Evolutionary conservation across 2,888 invertebrate species (phyloP).

Genomic region (Allacma fusca): DNA sequence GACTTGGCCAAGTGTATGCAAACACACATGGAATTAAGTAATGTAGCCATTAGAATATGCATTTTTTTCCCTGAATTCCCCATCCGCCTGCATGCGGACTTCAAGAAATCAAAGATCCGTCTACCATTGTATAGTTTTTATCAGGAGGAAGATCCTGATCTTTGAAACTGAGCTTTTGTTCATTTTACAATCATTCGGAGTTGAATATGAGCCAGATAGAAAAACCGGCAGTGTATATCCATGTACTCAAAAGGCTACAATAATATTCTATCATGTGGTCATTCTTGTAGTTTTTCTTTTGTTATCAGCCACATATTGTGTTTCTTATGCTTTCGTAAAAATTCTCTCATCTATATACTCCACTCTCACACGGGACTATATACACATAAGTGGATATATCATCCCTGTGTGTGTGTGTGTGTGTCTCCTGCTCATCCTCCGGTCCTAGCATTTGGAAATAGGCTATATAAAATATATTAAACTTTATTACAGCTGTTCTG

Average conservation of each 20-base stretch:
- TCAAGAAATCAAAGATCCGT: not conserved
- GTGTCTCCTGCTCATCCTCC: too few species aligned
- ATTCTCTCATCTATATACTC: not conserved
- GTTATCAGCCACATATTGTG: conserved; percentile 17
- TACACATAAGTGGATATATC: too few species aligned
- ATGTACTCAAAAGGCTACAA: not conserved
- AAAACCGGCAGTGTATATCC: conserved; percentile 10
- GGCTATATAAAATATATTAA: not conserved
- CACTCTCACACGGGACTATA: too few species aligned
- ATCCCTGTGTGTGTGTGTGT: too few species aligned
- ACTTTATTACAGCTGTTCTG: conserved; percentile 19
- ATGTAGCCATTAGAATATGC: too few species aligned
- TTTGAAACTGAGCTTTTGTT: conserved; percentile 30
- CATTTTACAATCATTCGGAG: conserved; percentile 22
- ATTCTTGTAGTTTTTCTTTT: conserved; percentile 10
- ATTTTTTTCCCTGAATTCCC: too few species aligned
- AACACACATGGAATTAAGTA: too few species aligned
- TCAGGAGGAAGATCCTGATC: conserved; percentile 25
- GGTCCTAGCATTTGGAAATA: too few species aligned
- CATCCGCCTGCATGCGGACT: not conserved
- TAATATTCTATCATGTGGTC: conserved; percentile 20
- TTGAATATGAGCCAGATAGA: conserved; percentile 25
- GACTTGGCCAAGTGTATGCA: too few species aligned
- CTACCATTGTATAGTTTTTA: not conserved
- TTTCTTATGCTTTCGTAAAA: conserved; percentile 16